Evolutionary conservation across 2,113 vertebrate species (phyloP).

Genomic region (Dasyurus viverrinus): DNA sequence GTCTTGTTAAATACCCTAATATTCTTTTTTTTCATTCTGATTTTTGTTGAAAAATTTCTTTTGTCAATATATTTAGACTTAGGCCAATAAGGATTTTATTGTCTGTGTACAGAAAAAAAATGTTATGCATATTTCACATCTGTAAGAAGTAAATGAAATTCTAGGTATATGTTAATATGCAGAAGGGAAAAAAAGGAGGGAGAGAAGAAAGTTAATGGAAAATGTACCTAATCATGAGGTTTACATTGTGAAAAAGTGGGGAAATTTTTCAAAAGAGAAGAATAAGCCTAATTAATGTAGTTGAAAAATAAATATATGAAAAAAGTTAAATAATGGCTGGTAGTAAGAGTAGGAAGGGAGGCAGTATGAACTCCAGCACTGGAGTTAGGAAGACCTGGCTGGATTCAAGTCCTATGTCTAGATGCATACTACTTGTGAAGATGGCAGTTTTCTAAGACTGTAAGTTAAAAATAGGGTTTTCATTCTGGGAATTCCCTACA

Average conservation of each 20-base stretch:
- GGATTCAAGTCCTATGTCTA: neutral
- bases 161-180: neutral
- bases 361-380: neutral
- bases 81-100: neutral
- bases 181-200: neutral
- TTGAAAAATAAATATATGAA: neutral
- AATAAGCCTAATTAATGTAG: neutral
- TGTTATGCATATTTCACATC: slow-evolving; percentile 9
- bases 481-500: neutral
- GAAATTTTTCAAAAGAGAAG: neutral
- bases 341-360: neutral
- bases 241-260: neutral
- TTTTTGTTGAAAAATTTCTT: slow-evolving; percentile 8
- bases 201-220: neutral
- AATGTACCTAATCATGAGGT: neutral
- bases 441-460: neutral
- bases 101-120: slow-evolving; percentile 40
- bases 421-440: neutral
- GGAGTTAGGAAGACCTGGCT: neutral
- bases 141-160: slow-evolving; percentile 15
- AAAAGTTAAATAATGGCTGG: neutral
- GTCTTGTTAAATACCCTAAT: slow-evolving; percentile 6
- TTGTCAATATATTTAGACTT: slow-evolving; percentile 20
- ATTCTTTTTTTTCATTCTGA: neutral
- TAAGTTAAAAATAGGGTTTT: neutral